Evolutionary conservation across 2,113 vertebrate species (phyloP).

Genomic region (Gobio gobio): DNA sequence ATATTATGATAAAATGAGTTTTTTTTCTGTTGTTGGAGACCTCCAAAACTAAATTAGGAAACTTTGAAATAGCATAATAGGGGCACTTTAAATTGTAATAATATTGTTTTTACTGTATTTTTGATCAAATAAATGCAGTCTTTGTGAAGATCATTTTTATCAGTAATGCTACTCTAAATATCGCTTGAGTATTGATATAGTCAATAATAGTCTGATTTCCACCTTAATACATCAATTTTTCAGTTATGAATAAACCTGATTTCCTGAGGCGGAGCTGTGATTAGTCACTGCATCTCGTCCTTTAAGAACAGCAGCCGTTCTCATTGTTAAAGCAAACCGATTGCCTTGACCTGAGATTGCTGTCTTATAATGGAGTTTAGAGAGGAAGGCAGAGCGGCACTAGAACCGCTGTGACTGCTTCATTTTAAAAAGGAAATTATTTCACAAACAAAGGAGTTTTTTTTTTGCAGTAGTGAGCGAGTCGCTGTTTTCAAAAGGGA

Average conservation of each 20-base stretch:
- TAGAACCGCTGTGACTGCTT: neutral
- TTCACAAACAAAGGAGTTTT: neutral
- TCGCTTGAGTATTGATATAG: neutral
- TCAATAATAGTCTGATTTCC: neutral
- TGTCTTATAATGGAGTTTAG: constrained; percentile 39
- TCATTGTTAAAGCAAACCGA: constrained; percentile 42
- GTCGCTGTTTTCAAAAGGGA: neutral
- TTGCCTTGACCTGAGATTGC: constrained; percentile 48
- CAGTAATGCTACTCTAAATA: neutral
- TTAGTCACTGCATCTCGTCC: constrained; percentile 30
- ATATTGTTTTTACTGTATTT: neutral
- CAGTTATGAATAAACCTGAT: neutral
- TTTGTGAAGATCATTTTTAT: neutral
- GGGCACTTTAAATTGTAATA: neutral
- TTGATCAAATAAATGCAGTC: neutral
- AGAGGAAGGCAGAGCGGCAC: neutral
- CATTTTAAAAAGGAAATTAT: constrained; percentile 12
- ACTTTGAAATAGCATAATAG: no score
- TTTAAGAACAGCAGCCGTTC: constrained; percentile 29
- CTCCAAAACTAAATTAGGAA: no score
- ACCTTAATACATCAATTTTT: neutral
- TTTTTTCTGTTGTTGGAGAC: no score
- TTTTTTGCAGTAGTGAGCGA: neutral
- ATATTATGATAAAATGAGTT: no score
- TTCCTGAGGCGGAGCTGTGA: constrained; percentile 48